Evolutionary conservation across 2,113 vertebrate species (phyloP).

Genomic region (Heliornis fulica): DNA sequence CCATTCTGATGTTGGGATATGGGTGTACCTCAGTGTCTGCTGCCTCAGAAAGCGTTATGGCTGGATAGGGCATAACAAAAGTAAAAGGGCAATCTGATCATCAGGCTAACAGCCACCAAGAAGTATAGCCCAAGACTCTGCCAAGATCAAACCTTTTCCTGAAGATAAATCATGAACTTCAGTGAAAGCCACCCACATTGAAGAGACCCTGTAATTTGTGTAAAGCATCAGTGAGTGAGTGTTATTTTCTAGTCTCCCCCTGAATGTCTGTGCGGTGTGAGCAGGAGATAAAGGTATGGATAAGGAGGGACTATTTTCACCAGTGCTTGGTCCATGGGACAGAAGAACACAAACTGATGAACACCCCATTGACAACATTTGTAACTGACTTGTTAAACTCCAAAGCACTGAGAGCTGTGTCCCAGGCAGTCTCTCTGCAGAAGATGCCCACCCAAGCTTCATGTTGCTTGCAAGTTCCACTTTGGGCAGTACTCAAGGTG

Average conservation of each 20-base stretch:
- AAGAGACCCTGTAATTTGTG: background rate
- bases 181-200: background rate
- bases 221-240: background rate
- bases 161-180: background rate
- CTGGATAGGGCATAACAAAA: background rate
- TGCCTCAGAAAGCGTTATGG: background rate
- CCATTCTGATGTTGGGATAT: background rate
- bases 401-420: background rate
- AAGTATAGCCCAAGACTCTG: background rate
- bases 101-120: background rate
- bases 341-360: background rate
- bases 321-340: background rate
- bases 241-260: background rate
- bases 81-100: background rate
- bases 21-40: background rate
- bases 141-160: background rate
- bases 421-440: background rate
- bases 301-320: background rate
- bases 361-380: background rate
- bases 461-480: background rate
- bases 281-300: background rate
- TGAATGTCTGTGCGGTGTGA: background rate
- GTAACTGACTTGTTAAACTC: background rate
- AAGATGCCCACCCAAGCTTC: background rate
- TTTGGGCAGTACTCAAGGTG: background rate